Evolutionary conservation across 2,113 vertebrate genomes (phyloP).

Genomic region (Porphyrio hochstetteri): DNA sequence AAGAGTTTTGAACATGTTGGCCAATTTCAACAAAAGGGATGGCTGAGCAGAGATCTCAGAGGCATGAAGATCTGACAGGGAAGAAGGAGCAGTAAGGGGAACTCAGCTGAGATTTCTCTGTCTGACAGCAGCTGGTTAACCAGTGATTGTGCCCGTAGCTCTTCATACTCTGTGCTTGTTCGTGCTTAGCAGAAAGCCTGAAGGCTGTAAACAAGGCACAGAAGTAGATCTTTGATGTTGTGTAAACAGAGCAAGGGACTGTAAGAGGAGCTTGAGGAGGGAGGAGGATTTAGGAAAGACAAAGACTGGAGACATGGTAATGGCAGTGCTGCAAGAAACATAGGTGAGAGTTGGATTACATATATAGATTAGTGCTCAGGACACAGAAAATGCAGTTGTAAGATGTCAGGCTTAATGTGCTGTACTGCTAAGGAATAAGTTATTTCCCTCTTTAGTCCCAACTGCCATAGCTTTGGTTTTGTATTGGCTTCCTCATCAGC

Average conservation of each 20-base stretch:
- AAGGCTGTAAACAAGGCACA: neutral
- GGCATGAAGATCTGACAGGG: neutral
- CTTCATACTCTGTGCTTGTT: neutral
- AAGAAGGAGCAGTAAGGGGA: neutral
- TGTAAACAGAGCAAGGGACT: neutral
- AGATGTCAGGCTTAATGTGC: neutral
- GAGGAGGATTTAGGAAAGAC: neutral
- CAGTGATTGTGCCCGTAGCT: neutral
- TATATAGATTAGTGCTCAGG: neutral
- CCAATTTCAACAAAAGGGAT: neutral
- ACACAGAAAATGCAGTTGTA: neutral
- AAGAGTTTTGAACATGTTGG: neutral
- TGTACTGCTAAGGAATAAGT: neutral
- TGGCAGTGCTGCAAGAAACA: neutral
- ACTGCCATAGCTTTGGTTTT: neutral
- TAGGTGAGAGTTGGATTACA: neutral
- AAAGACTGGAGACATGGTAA: neutral
- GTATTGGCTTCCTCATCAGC: neutral
- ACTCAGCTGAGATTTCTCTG: neutral
- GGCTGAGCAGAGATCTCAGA: neutral
- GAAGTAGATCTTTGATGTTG: neutral
- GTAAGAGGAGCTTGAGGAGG: neutral
- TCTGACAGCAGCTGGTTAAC: neutral
- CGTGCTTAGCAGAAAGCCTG: neutral
- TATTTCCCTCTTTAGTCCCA: neutral